Base-by-base conservation (phyloP, 2,888 invertebrate genomes). In the Unio pictorum region DNA sequence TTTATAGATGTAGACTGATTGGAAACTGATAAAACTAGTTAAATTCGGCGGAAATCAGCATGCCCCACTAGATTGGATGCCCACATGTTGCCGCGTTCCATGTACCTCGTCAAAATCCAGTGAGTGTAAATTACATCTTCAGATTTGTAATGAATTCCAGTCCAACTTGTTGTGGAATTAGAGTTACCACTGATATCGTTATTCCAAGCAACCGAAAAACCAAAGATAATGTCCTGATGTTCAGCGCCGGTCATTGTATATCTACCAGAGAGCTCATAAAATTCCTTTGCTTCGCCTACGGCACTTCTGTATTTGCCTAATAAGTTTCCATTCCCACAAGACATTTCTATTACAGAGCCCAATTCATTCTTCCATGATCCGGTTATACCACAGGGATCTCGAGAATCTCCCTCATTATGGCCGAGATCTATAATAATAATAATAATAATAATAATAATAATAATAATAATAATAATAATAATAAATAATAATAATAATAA, bases 311-410 rank as follows among this genome's bases (percentile, higher is more conserved):
- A 72, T 26, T 63, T 57, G 3, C 72, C 72, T 15, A 17, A 30
- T 0, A 72, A 57, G 11, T 63, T 55, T 11, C 72, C 72, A 30
- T 65, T 20, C 26, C 20, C 8, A 54, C 68, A 68, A 11, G 62
- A 59, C 26, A 72, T 23, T 17, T 23, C n/a, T 55, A 68, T 68
- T 4, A 20, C 55, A 11, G 72, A 72, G 2, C 55, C 55, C 6
- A 72, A 57, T 18, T 68, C 63, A 59, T 72, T 72, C 18, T 34
- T 61, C 72, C 72, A 72, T 58, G 45, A 56, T 34, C 72, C 72
- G 1, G 66, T 30, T 55, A 66, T 56, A n/a, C 63, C 60, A 62
- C 34, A 34, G 34, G 34, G 7, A 34, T 34, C 34, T 34, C 34
- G 34, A 34, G 34, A 34, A 34, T 34, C 34, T 34, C 7, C 7